A percentile compares a stretch with the other conserved stretches of the same genome.
These are phyloP conservation scores for Pteronura brasiliensis DNA, from an alignment of 2,113 vertebrate species.

Conservation along the genomic window DNA sequence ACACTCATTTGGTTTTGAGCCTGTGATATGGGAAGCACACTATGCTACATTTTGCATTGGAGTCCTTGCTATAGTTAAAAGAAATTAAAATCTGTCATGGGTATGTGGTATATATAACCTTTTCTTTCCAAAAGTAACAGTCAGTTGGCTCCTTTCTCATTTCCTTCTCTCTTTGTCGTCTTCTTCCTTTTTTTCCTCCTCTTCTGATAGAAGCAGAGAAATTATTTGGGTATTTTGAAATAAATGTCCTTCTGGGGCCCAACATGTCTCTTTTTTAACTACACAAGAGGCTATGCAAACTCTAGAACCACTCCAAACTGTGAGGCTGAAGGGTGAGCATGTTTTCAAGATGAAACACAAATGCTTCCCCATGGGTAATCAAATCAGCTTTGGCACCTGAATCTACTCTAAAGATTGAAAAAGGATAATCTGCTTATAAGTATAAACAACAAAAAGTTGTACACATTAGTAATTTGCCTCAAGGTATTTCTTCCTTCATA, in stretches of 20 bases:
- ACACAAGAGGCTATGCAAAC: background rate
- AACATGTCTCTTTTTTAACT: background rate
- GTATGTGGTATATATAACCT: background rate
- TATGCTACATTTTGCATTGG: background rate
- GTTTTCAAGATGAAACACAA: background rate
- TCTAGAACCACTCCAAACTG: background rate
- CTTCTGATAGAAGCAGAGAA: conserved; percentile 48
- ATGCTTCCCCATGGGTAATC: rapidly evolving
- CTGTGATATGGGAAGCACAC: background rate
- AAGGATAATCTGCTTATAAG: background rate
- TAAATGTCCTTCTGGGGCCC: background rate
- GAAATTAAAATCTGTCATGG: background rate
- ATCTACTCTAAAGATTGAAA: background rate
- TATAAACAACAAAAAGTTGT: background rate
- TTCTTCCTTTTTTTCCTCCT: background rate
- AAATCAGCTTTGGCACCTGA: background rate
- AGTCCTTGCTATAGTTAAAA: conserved; percentile 32
- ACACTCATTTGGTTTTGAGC: background rate
- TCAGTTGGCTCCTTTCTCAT: background rate
- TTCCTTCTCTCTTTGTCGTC: background rate
- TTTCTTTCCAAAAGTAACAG: conserved; percentile 65
- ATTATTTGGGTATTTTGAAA: conserved; percentile 32
- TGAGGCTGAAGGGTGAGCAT: background rate
- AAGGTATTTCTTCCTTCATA: background rate
- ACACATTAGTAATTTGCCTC: background rate